phyloP scores from a whole-genome alignment of 64 coral and sea anemone genomes.

The Pocillopora damicornis region DNA sequence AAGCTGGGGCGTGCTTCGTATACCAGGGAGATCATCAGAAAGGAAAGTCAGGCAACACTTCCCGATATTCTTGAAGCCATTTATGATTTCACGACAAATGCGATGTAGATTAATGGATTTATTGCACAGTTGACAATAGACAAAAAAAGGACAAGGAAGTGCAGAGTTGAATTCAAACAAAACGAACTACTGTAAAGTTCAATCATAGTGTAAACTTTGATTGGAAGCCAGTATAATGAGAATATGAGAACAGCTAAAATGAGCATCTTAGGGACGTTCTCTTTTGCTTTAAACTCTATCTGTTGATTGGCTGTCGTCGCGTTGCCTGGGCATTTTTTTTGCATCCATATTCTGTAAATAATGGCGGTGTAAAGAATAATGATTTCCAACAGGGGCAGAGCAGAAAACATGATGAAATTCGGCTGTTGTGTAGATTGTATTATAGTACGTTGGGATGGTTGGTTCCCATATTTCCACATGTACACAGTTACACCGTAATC shows the following conservation, averaged over 20 bases:
- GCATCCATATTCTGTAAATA: slow-evolving; percentile 53
- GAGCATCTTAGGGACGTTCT: slow-evolving; percentile 52
- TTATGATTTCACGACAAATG: slow-evolving; percentile 46
- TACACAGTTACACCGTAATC: neutral
- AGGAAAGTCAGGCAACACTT: neutral
- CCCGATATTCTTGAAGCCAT: neutral
- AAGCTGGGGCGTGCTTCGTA: neutral
- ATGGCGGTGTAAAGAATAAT: slow-evolving; percentile 44
- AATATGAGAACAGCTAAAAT: slow-evolving; percentile 41
- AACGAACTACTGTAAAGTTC: neutral
- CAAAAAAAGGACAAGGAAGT: slow-evolving; percentile 1
- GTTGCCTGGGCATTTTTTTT: slow-evolving; percentile 42
- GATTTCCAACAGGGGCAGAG: slow-evolving; percentile 38
- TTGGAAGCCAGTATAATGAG: slow-evolving; percentile 53
- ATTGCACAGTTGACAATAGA: slow-evolving; percentile 35
- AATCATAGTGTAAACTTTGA: neutral
- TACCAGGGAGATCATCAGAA: too few relatives aligned
- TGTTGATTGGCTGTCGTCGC: slow-evolving; percentile 45
- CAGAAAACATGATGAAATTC: slow-evolving; percentile 34
- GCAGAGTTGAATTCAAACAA: neutral
- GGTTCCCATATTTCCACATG: slow-evolving; percentile 24
- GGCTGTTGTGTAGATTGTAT: slow-evolving; percentile 25
- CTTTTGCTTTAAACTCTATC: slow-evolving; percentile 40
- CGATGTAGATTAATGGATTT: slow-evolving; percentile 49
- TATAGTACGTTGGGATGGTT: neutral